Evolutionary conservation across 2,888 invertebrate species (phyloP).

Genomic region (Xanthorhoe spadicearia): DNA sequence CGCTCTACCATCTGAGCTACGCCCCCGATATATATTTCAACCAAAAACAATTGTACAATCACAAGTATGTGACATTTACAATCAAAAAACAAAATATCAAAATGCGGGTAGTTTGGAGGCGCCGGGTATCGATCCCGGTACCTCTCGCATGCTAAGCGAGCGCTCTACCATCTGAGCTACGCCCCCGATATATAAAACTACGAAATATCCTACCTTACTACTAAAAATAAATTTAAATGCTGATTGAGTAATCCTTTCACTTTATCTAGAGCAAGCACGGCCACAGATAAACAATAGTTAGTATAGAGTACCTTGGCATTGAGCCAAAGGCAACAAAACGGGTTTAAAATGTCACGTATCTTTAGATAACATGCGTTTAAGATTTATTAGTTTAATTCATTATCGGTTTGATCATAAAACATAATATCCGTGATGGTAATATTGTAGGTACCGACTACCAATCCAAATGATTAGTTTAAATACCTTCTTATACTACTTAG

Average conservation of each 20-base stretch:
- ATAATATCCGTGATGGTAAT: background rate
- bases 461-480: background rate
- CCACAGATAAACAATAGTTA: constrained; percentile 20
- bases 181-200: constrained; percentile 28
- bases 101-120: constrained; percentile 50
- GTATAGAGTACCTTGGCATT: constrained; percentile 39
- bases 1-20: constrained; percentile 85
- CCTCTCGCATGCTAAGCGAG: constrained; percentile 85
- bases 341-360: constrained; percentile 34
- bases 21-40: constrained; percentile 21
- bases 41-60: background rate
- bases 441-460: background rate
- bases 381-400: constrained; percentile 23
- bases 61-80: background rate
- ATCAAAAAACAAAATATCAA: constrained; percentile 4
- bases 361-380: constrained; percentile 14
- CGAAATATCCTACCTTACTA: constrained; percentile 27
- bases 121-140: constrained; percentile 73
- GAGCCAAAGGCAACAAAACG: constrained; percentile 26
- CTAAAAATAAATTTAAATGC: constrained; percentile 33
- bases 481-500: no score
- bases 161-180: constrained; percentile 82
- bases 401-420: constrained; percentile 8
- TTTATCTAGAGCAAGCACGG: constrained; percentile 39
- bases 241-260: constrained; percentile 41